Base-by-base conservation (phyloP, 2,113 vertebrate genomes). In the Platycercus adscitus region DNA sequence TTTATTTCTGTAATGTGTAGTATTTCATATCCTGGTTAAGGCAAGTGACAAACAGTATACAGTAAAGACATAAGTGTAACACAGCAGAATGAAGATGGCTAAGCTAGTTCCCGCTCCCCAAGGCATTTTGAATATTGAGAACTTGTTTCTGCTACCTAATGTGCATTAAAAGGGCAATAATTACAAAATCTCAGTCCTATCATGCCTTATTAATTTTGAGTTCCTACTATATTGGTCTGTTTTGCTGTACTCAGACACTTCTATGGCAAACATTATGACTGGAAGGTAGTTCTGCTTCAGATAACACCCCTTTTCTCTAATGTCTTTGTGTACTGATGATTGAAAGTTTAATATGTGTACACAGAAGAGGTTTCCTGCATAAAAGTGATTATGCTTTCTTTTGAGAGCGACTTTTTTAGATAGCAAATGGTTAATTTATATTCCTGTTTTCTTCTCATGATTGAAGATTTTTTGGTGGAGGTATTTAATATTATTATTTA, bases 111-210 rank as follows among this genome's bases (percentile, higher is more conserved):
- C 41, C 12, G 5, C 37, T 53, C 79, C 35, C 46, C 6, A 43
- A 79, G 82, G 55, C 33, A 69, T 89, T 95, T 83, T 69, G 71
- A 33, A 96, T 90, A 95, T 91, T 86, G 77, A 91, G 76, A 83
- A 78, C 65, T 89, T 88, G 70, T 93, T 94, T 95, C 52, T 96
- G 50, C 64, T 89, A 76, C 68, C n/a, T 75, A 70, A 3, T 31
- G 43, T 84, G 29, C 33, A 64, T 91, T 88, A 68, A 80, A 96
- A 84, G 75, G 56, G 17, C 41, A 88, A 46, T 93, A 92, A 92
- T 92, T 87, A 53, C 16, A 61, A 49, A 53, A 50, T 81, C 83
- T 78, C 37, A 47, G 43, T 50, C 39, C 29, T 89, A 53, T 72
- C 26, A n/a, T 56, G 35, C 71, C 1, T 0, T 65, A 77, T 63